These are phyloP conservation scores for Sus cebifrons DNA, from an alignment of 2,797 vertebrate species.

Conservation along the genomic window DNA sequence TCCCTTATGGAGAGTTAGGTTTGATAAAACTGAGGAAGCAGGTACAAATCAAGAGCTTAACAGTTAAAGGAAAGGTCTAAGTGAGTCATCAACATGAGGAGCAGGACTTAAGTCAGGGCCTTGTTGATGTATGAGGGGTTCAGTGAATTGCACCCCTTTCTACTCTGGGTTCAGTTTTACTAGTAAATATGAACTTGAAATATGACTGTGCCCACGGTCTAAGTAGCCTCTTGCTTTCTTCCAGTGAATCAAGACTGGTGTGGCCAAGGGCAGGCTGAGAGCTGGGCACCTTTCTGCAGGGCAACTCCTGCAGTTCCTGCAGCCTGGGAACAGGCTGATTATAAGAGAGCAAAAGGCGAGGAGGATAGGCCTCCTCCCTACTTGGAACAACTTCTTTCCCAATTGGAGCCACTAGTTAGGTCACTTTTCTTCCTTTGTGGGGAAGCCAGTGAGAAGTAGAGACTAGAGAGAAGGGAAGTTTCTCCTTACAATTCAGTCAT, in stretches of 20 bases:
- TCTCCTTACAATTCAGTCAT: not conserved
- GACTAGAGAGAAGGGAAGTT: not conserved
- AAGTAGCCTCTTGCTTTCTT: not conserved
- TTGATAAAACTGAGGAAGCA: slow-evolving; percentile 11
- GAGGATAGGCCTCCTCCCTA: not conserved
- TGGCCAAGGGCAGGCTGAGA: not conserved
- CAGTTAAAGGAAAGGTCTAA: not conserved
- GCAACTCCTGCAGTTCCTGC: fast-evolving
- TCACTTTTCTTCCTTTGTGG: not conserved
- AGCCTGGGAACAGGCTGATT: not conserved
- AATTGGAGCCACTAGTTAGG: not conserved
- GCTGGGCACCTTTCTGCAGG: not conserved
- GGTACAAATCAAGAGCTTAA: not conserved
- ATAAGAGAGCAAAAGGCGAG: not conserved
- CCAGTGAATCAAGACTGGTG: not conserved
- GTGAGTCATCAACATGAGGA: not conserved
- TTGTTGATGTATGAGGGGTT: not conserved
- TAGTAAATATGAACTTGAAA: slow-evolving; percentile 20
- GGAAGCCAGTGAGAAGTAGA: not conserved
- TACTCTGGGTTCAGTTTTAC: slow-evolving; percentile 40
- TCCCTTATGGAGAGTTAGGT: not conserved
- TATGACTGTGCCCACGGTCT: not conserved
- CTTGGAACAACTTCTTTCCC: not conserved
- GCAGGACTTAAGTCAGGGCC: not conserved
- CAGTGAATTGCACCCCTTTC: not conserved